Percentiles rank a stretch among this genome's conserved stretches.
phyloP scores from a whole-genome alignment of 2,888 invertebrate species.

The Aleiodes alternator region DNA sequence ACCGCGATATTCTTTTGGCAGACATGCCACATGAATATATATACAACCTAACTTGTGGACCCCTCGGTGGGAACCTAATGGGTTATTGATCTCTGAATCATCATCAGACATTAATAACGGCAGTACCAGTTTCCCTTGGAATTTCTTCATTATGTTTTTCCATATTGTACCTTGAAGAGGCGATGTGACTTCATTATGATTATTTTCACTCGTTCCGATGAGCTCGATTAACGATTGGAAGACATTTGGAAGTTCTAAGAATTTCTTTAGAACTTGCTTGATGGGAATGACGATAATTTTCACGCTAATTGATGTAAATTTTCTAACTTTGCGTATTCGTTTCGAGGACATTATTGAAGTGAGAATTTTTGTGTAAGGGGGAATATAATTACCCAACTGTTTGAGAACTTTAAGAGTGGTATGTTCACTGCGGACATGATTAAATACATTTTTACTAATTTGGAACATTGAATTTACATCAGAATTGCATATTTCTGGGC shows the following conservation, averaged over 20 bases:
- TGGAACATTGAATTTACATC: no score
- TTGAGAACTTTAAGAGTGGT: no score
- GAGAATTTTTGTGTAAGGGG: no score
- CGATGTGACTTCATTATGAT: background rate
- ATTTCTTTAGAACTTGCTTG: slow-evolving; percentile 1
- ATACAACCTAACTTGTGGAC: background rate
- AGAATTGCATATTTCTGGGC: no score
- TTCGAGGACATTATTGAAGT: no score
- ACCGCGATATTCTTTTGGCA: background rate
- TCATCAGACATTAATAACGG: background rate
- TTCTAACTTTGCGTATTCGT: no score
- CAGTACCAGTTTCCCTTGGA: background rate
- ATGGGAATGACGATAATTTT: background rate
- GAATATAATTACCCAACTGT: no score
- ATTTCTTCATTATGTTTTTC: background rate
- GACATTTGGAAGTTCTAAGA: background rate
- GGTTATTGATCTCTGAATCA: slow-evolving; percentile 1
- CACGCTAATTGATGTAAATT: no score
- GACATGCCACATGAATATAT: background rate
- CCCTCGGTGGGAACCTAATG: background rate
- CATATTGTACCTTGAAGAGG: background rate
- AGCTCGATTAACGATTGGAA: background rate
- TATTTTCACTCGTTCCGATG: background rate
- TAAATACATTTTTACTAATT: no score
- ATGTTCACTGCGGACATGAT: no score